Evolutionary conservation across 1,140 invertebrate species (phyloP).

Genomic region (Apis cerana): DNA sequence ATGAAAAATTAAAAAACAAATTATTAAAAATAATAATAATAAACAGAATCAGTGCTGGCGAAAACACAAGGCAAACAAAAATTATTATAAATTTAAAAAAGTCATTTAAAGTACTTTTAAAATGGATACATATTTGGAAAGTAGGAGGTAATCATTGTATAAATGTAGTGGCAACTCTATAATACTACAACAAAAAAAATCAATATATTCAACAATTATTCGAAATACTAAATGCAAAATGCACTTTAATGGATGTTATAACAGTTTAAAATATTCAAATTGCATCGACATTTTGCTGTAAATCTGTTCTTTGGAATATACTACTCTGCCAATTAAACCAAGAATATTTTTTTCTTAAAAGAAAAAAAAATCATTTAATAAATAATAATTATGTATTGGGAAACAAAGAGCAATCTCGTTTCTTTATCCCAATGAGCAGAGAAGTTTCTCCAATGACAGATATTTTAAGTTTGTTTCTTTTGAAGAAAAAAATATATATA

Average conservation of each 20-base stretch:
- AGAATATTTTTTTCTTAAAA: constrained; percentile 1
- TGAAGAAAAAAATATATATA: constrained; percentile 37
- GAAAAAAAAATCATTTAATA: background rate
- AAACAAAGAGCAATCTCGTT: constrained; percentile 20
- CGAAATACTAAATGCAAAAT: constrained; percentile 75
- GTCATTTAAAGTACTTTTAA: constrained; percentile 67
- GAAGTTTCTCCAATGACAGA: constrained; percentile 66
- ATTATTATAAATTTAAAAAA: constrained; percentile 68
- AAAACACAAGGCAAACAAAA: constrained; percentile 70
- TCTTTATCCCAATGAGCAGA: constrained; percentile 43
- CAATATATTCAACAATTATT: constrained; percentile 76
- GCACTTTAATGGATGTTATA: constrained; percentile 78
- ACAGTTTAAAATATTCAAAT: constrained; percentile 75
- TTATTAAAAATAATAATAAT: background rate
- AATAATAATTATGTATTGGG: background rate
- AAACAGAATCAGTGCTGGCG: constrained; percentile 71
- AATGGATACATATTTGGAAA: constrained; percentile 72
- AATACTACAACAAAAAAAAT: constrained; percentile 69
- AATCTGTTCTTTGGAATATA: constrained; percentile 60
- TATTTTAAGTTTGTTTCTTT: constrained; percentile 70
- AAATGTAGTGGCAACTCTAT: constrained; percentile 76
- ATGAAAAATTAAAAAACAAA: background rate
- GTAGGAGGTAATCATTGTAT: constrained; percentile 75
- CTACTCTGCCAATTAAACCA: constrained; percentile 27
- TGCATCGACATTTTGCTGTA: constrained; percentile 74